These are phyloP conservation scores for Lagenorhynchus albirostris DNA, from an alignment of 2,113 vertebrate species.

Conservation along the genomic window DNA sequence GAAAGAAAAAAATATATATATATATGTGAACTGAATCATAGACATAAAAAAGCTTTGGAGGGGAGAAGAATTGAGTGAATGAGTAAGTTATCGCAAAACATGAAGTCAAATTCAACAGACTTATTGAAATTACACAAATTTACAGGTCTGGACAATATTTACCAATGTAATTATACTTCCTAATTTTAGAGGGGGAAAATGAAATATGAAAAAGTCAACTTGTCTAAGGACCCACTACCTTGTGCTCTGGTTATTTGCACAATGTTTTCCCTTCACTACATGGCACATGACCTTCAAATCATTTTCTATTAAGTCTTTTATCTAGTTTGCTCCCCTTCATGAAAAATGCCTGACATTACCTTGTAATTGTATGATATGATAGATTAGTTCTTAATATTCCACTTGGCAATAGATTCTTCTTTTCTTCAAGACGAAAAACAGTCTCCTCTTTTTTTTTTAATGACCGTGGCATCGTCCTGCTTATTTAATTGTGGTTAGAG, in stretches of 20 bases:
- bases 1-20: neutral
- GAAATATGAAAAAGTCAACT: neutral
- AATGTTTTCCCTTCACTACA: neutral
- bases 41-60: neutral
- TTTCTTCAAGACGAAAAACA: neutral
- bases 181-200: neutral
- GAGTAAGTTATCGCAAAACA: neutral
- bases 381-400: neutral
- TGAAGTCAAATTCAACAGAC: neutral
- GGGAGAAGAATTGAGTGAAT: neutral
- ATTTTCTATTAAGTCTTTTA: slow-evolving; percentile 18
- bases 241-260: neutral
- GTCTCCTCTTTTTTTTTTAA: neutral
- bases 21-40: neutral
- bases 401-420: neutral
- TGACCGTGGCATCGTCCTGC: neutral
- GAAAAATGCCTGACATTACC: neutral
- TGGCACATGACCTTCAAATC: neutral
- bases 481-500: neutral
- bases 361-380: neutral
- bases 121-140: neutral
- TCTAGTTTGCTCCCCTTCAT: neutral
- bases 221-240: neutral
- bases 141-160: neutral
- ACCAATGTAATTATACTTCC: neutral